Percentiles rank a stretch among this genome's conserved stretches.
phyloP scores from a whole-genome alignment of 2,113 vertebrate species.

The Corvus moneduloides region DNA sequence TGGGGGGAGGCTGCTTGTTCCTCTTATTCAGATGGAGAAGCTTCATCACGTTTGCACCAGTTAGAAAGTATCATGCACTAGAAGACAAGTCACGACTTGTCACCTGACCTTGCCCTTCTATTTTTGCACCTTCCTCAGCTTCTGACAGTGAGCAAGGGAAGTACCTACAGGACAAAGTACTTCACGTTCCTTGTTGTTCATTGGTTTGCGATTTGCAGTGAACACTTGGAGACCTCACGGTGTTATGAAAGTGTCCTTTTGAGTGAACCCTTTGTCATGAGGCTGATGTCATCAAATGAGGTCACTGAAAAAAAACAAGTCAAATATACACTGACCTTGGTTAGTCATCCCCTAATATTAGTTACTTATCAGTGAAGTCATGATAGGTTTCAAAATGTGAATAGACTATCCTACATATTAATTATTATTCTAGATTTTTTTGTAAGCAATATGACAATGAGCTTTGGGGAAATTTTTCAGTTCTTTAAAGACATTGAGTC shows the following conservation, averaged over 20 bases:
- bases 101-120: not conserved
- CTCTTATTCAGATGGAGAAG: not conserved
- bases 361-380: not conserved
- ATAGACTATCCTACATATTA: not conserved
- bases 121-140: not conserved
- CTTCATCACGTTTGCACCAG: not conserved
- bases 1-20: not conserved
- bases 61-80: not conserved
- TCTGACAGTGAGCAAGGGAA: not conserved
- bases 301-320: not conserved
- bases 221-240: not conserved
- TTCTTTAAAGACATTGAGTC: not conserved
- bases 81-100: not conserved
- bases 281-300: not conserved
- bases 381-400: not conserved
- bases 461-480: not conserved
- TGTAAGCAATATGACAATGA: not conserved
- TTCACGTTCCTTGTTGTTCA: not conserved
- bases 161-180: not conserved
- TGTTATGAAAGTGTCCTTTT: not conserved
- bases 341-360: not conserved
- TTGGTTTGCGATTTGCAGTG: not conserved
- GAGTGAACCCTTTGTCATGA: not conserved
- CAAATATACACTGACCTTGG: not conserved
- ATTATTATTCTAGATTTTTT: not conserved